Base-by-base conservation (phyloP, 2,888 invertebrate species). In the Yponomeuta evonymella region DNA sequence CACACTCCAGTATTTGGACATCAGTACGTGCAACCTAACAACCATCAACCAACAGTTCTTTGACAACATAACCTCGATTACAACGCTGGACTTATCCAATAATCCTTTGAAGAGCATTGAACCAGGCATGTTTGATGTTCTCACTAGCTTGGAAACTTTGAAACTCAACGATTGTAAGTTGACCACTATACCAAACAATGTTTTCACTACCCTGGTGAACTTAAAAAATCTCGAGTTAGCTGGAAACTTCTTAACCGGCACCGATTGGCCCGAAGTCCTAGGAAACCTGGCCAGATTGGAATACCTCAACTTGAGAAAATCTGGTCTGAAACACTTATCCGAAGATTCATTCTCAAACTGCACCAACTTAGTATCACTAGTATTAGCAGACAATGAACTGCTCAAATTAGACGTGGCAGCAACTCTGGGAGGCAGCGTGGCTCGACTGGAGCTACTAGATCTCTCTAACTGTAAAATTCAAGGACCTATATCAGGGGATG, bases 391-490 rank as follows among this genome's bases (percentile, higher is more conserved):
- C 76, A 96, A 96, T 78, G 93, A 95, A 78, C 83, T 95, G 70
- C 90, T 90, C 68, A 94, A 94, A 75, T 86, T 95, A 72, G 95
- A 95, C 76, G 94, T 95, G 23, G 94, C 93, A 29, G 93, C 90
- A 12, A 95, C 94, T 2, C 85, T 95, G 43, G 94, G 95, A 12
- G 94, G 93, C 74, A 94, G 94, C 81, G 87, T 95, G 29, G 93
- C 93, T 76, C 94, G 94, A 79, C 87, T 95, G 69, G 95, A 95
- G 77, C 89, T 94, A 68, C 82, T 95, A 71, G 95, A 96, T 84
- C 83, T 95, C 72, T 95, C 95, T 0, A 93, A 95, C 78, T 95
- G 95, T 79, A 94, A 94, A 79, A 92, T 95, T 72, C 93, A 93
- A 76, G 94, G 94, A 29, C 94, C 95, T 1, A 87, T 95, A 73